These are phyloP conservation scores for Hedya salicella DNA, from an alignment of 2,888 invertebrate genomes.

Conservation along the genomic window DNA sequence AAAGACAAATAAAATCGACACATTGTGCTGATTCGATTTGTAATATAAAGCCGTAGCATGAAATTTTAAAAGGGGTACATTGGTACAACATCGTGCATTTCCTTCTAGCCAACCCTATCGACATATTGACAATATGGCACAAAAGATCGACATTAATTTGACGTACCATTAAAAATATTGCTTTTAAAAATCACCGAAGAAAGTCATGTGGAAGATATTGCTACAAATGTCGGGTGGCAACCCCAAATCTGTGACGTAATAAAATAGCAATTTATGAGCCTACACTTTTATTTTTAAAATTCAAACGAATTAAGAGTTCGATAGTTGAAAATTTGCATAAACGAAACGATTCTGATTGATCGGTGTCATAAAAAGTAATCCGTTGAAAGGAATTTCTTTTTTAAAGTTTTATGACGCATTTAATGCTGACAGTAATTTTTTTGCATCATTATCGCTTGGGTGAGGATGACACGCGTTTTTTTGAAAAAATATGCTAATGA, in stretches of 20 bases:
- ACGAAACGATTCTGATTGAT: slow-evolving; percentile 73
- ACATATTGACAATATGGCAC: slow-evolving; percentile 79
- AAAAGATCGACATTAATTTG: slow-evolving; percentile 82
- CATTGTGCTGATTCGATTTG: slow-evolving; percentile 65
- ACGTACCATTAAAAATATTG: slow-evolving; percentile 83
- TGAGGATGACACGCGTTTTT: slow-evolving; percentile 76
- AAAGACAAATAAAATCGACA: slow-evolving; percentile 76
- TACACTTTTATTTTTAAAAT: slow-evolving; percentile 54
- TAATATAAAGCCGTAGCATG: slow-evolving; percentile 73
- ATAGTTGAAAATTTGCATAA: slow-evolving; percentile 70
- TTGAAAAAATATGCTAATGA: slow-evolving; percentile 78
- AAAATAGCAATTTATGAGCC: slow-evolving; percentile 72
- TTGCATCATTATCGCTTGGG: slow-evolving; percentile 58
- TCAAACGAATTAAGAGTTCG: slow-evolving; percentile 69
- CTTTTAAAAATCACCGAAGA: slow-evolving; percentile 72
- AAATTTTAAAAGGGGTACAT: slow-evolving; percentile 79
- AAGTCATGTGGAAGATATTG: slow-evolving; percentile 76
- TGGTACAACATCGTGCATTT: slow-evolving; percentile 64
- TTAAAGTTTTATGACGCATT: slow-evolving; percentile 66
- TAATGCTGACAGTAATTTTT: slow-evolving; percentile 58
- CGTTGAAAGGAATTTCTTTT: slow-evolving; percentile 52
- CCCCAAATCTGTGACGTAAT: slow-evolving; percentile 61
- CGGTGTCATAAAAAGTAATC: slow-evolving; percentile 73
- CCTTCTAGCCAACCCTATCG: slow-evolving; percentile 73
- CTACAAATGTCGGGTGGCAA: slow-evolving; percentile 63